Conservation (phyloP, 2,113 vertebrate species). For the Hippocampus guttulatus region DNA sequence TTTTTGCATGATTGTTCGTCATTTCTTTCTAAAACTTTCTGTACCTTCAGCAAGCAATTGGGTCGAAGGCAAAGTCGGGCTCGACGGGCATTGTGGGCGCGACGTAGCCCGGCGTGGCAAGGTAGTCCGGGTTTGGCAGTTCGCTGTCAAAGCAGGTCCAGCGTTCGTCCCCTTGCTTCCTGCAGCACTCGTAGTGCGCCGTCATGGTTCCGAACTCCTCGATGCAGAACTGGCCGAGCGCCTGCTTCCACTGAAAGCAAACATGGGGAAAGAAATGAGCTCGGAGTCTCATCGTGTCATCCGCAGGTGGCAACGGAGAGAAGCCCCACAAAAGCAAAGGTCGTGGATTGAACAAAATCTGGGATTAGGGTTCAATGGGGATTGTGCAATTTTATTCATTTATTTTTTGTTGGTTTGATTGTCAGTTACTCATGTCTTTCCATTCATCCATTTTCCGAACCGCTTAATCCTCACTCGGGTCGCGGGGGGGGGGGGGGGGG, state of each 20-base stretch:
- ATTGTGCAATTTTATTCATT: too few relatives aligned
- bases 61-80: conserved; percentile 42
- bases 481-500: too few relatives aligned
- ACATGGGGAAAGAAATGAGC: not conserved
- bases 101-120: conserved; percentile 25
- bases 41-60: conserved; percentile 30
- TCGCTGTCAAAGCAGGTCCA: conserved; percentile 57
- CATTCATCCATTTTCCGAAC: too few relatives aligned
- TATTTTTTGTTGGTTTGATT: too few relatives aligned
- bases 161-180: not conserved
- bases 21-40: not conserved
- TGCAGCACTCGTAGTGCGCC: conserved; percentile 49
- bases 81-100: conserved; percentile 5
- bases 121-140: conserved; percentile 54
- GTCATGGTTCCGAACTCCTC: conserved; percentile 59
- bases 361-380: too few relatives aligned
- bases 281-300: not conserved
- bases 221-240: conserved; percentile 56
- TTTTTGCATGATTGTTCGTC: not conserved
- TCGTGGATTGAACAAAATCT: too few relatives aligned
- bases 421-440: too few relatives aligned
- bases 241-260: conserved; percentile 56
- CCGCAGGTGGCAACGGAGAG: too few relatives aligned
- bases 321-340: too few relatives aligned
- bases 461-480: too few relatives aligned